Conservation (phyloP, 2,113 vertebrate genomes). For the Donacobius atricapilla region DNA sequence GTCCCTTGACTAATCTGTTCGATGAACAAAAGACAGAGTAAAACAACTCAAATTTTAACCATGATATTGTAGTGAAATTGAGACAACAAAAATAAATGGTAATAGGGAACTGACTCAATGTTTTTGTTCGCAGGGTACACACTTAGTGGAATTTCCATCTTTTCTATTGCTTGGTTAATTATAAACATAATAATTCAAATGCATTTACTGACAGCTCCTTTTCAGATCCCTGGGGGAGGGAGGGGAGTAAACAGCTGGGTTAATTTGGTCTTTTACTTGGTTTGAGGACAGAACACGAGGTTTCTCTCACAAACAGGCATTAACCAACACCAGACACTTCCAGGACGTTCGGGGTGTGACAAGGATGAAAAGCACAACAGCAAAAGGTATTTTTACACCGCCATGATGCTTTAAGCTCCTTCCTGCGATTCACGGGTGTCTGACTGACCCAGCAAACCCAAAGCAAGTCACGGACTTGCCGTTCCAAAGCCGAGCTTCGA, state of each 20-base stretch:
- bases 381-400: background rate
- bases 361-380: background rate
- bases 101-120: background rate
- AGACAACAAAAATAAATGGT: background rate
- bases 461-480: background rate
- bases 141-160: background rate
- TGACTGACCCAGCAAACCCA: background rate
- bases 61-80: background rate
- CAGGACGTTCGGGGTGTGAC: background rate
- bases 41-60: background rate
- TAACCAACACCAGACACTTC: background rate
- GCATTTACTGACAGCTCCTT: background rate
- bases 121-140: background rate
- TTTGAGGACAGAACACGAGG: background rate
- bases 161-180: background rate
- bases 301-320: background rate
- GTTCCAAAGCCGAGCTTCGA: background rate
- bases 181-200: background rate
- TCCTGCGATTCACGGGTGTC: background rate
- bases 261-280: background rate
- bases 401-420: background rate
- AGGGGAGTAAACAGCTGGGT: background rate
- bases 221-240: background rate
- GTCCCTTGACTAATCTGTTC: background rate
- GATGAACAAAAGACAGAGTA: background rate